phyloP scores from a whole-genome alignment of 2,888 invertebrate species.

The Arenicola marina region DNA sequence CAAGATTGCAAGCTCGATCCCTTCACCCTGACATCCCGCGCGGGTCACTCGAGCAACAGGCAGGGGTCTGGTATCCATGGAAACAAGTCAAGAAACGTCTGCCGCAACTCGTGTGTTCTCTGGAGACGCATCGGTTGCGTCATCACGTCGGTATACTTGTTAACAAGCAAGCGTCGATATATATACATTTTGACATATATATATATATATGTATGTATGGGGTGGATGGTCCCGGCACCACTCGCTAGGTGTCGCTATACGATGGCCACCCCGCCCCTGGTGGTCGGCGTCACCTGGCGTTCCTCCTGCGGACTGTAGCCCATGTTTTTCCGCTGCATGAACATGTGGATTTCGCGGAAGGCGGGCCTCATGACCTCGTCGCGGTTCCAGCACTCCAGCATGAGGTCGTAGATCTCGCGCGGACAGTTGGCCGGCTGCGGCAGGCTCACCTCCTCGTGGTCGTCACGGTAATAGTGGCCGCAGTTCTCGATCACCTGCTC shows the following conservation, averaged over 20 bases:
- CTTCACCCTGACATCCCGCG: no score
- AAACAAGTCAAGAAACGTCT: no score
- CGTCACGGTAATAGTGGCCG: slow-evolving; percentile 75
- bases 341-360: slow-evolving; percentile 86
- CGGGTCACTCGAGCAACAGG: no score
- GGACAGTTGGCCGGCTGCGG: slow-evolving; percentile 79
- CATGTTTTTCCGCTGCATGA: slow-evolving; percentile 68
- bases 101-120: no score
- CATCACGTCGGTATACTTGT: no score
- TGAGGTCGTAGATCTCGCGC: slow-evolving; percentile 85
- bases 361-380: slow-evolving; percentile 80
- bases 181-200: no score
- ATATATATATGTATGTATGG: no score
- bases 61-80: no score
- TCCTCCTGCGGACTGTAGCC: slow-evolving; percentile 60
- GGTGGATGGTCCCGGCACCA: no score
- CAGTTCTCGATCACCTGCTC: slow-evolving; percentile 81
- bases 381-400: slow-evolving; percentile 89
- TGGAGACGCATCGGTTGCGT: no score
- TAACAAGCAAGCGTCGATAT: no score
- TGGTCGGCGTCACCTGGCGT: slow-evolving; percentile 1
- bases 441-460: slow-evolving; percentile 64
- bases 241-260: slow-evolving; percentile 8
- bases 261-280: not conserved
- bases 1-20: no score